Conservation (phyloP, 2,888 invertebrate genomes). For the Lepidocyrtinus sp. region DNA sequence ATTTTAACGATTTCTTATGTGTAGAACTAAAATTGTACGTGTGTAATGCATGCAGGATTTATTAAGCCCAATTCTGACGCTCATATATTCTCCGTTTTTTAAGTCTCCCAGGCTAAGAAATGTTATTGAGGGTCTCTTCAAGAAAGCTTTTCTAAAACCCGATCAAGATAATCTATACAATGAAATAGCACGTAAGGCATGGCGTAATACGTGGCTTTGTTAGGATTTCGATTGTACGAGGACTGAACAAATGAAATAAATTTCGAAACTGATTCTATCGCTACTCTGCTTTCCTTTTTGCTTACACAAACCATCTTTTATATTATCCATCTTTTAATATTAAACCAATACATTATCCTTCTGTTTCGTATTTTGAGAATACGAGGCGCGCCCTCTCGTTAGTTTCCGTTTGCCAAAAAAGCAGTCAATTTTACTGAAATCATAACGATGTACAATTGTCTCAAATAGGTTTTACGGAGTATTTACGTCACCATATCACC, state of each 20-base stretch:
- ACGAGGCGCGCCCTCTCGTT: conserved; percentile 37
- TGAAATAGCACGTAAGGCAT: neutral
- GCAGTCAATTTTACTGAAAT: neutral
- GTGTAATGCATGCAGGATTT: conserved; percentile 8
- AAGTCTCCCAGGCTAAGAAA: conserved; percentile 1
- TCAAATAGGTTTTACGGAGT: conserved; percentile 6
- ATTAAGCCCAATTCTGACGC: neutral
- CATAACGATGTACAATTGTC: conserved; percentile 17
- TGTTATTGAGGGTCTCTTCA: too few species aligned
- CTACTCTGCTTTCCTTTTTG: conserved; percentile 26
- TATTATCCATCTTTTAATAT: conserved; percentile 9
- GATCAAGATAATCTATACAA: conserved; percentile 2
- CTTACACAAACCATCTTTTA: conserved; percentile 20
- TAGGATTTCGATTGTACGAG: neutral
- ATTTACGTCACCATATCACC: conserved; percentile 19
- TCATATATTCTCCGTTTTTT: too few species aligned
- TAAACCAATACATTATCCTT: conserved; percentile 16
- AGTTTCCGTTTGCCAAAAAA: conserved; percentile 49
- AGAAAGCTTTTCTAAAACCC: neutral
- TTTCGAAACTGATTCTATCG: conserved; percentile 1
- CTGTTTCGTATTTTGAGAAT: neutral
- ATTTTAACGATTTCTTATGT: conserved; percentile 12
- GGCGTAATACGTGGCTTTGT: neutral
- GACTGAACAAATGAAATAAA: neutral
- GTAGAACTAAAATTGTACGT: conserved; percentile 11